phyloP scores from a whole-genome alignment of 2,113 vertebrate species.

The Sapayoa aenigma region DNA sequence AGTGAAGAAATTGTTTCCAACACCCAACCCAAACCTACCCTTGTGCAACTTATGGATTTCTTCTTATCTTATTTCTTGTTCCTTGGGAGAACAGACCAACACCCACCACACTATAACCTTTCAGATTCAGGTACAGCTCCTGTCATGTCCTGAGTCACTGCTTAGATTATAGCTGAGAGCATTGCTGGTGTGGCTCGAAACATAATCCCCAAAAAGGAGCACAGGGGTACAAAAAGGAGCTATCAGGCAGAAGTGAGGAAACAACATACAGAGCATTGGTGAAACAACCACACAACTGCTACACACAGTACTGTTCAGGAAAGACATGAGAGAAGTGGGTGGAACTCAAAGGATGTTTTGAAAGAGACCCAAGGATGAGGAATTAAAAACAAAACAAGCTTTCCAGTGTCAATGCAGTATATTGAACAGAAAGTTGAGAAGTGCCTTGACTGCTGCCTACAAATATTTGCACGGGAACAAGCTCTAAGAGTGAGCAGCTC shows the following conservation, averaged over 20 bases:
- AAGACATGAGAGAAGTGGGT: not conserved
- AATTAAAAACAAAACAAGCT: not conserved
- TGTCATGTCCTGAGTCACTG: not conserved
- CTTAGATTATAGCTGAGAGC: not conserved
- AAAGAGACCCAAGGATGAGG: not conserved
- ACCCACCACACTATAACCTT: not conserved
- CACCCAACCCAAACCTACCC: not conserved
- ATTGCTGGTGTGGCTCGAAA: not conserved
- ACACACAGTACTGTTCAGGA: not conserved
- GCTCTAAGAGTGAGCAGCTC: not conserved
- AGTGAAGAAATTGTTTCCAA: not conserved
- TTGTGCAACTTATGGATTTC: not conserved
- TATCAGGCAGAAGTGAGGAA: not conserved
- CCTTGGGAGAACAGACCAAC: not conserved
- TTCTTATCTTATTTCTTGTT: not conserved
- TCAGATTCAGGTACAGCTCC: not conserved
- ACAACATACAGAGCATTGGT: accelerated
- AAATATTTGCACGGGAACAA: not conserved
- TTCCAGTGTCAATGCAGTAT: not conserved
- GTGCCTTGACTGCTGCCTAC: not conserved
- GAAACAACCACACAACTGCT: not conserved
- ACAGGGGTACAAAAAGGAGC: not conserved
- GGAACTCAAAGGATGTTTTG: not conserved
- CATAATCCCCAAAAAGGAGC: not conserved
- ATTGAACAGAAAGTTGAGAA: not conserved